phyloP scores from a whole-genome alignment of 1,140 invertebrate species.

The Gerris buenoi region DNA sequence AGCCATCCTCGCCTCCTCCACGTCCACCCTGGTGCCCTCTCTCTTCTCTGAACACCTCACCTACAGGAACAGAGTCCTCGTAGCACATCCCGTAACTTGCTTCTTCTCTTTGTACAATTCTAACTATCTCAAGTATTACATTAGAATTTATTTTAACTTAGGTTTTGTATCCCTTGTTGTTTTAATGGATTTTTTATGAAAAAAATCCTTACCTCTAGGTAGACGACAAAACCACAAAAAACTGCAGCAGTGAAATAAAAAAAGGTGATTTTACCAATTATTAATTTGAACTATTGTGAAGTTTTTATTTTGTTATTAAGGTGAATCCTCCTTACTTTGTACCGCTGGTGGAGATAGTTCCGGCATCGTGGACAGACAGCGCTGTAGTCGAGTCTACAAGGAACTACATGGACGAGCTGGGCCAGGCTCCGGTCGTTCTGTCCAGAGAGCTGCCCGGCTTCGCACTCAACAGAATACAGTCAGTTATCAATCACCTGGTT shows the following conservation, averaged over 20 bases:
- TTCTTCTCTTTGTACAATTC: neutral
- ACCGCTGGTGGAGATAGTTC: slow-evolving; percentile 83
- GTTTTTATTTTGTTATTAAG: slow-evolving; percentile 28
- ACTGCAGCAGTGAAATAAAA: neutral
- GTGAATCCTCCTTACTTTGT: slow-evolving; percentile 93
- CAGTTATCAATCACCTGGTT: too few species aligned
- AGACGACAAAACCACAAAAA: too few species aligned
- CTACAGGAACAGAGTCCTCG: slow-evolving; percentile 55
- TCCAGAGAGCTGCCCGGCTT: slow-evolving; percentile 81
- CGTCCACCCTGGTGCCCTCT: slow-evolving; percentile 77
- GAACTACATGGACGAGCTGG: slow-evolving; percentile 70
- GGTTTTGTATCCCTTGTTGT: neutral
- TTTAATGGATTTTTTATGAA: neutral
- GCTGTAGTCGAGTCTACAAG: slow-evolving; percentile 47
- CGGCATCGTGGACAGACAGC: slow-evolving; percentile 72
- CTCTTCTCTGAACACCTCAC: slow-evolving; percentile 62
- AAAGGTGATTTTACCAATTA: neutral
- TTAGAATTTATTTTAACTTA: neutral
- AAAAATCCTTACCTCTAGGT: neutral
- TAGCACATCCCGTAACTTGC: slow-evolving; percentile 69
- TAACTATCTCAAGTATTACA: neutral
- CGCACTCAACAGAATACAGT: slow-evolving; percentile 85
- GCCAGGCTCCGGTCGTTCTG: slow-evolving; percentile 75
- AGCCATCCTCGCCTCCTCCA: slow-evolving; percentile 76
- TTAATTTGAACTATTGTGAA: neutral